Conservation (phyloP, 2,888 invertebrate genomes). For the Cheilosia soror region DNA sequence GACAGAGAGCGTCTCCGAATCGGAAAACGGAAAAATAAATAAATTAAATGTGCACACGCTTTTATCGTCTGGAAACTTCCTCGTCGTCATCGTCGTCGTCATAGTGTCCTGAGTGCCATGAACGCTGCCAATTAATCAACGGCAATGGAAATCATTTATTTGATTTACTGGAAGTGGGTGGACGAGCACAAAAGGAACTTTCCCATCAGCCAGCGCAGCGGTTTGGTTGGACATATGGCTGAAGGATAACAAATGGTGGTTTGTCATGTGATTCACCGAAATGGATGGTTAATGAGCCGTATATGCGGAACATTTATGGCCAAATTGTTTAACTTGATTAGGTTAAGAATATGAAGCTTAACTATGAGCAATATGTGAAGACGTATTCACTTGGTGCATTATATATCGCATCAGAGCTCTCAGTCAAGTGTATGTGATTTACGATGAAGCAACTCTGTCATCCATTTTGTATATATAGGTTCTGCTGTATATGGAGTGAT, state of each 20-base stretch:
- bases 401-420: constrained; percentile 2
- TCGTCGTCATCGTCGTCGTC: constrained; percentile 2
- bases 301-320: constrained; percentile 50
- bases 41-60: constrained; percentile 44
- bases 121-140: constrained; percentile 70
- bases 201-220: not conserved
- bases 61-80: constrained; percentile 32
- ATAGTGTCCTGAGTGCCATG: constrained; percentile 35
- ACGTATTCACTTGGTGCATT: not conserved
- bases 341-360: constrained; percentile 12
- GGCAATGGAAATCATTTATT: constrained; percentile 71
- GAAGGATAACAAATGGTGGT: constrained; percentile 60
- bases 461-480: not conserved
- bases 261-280: constrained; percentile 61
- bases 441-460: not conserved
- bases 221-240: constrained; percentile 22
- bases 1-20: constrained; percentile 27
- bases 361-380: not conserved
- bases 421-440: constrained; percentile 4
- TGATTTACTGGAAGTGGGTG: constrained; percentile 56
- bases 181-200: constrained; percentile 17
- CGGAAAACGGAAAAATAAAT: constrained; percentile 43
- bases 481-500: not conserved
- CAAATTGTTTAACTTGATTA: constrained; percentile 58
- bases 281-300: constrained; percentile 63